Evolutionary conservation across 1,140 invertebrate genomes (phyloP), one percentile per base, ranked within the genome.

Genomic region (Artemia franciscana): DNA sequence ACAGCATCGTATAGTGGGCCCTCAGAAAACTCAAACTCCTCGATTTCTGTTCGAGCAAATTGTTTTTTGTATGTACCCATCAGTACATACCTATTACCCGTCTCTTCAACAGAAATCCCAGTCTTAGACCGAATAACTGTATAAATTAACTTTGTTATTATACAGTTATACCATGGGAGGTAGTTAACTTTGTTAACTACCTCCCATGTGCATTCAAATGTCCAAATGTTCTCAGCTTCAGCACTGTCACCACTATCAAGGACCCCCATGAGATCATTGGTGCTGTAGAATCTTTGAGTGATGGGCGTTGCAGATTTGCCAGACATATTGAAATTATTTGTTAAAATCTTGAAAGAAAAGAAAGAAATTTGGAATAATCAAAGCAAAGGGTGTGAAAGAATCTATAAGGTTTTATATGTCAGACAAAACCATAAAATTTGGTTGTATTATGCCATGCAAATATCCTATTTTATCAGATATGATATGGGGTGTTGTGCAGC

Each of bases 81-180:
- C 60, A 98, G 77, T 70, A 88, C 91, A 75, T 97, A 97, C 71
- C 98, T 93, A 70, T 98, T 92, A 3, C 95, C 95, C 77, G 97
- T 82, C 78, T 99, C 96, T 72, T 97, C 91, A 0, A 89, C 91
- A n/a, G 91, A 96, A 0, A 96, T 84, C 70, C 85, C 93, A 4
- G 95, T 92, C 76, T 99, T 99, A 1, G 93, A 96, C 67, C 94
- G 78, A 65, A 99, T 95, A 1, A 99, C 96, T 0, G 95, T 98
- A 73, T 99, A 99, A 71, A 98, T 97, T 59, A n/a, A n/a, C n/a
- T n/a, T n/a, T n/a, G n/a, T n/a, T n/a, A n/a, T n/a, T n/a, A n/a
- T n/a, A n/a, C n/a, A n/a, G n/a, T n/a, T n/a, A n/a, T n/a, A n/a
- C n/a, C n/a, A n/a, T n/a, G n/a, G n/a, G n/a, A n/a, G n/a, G 58